Conservation (phyloP, 1,140 invertebrate species). For the Drosophila orena region DNA sequence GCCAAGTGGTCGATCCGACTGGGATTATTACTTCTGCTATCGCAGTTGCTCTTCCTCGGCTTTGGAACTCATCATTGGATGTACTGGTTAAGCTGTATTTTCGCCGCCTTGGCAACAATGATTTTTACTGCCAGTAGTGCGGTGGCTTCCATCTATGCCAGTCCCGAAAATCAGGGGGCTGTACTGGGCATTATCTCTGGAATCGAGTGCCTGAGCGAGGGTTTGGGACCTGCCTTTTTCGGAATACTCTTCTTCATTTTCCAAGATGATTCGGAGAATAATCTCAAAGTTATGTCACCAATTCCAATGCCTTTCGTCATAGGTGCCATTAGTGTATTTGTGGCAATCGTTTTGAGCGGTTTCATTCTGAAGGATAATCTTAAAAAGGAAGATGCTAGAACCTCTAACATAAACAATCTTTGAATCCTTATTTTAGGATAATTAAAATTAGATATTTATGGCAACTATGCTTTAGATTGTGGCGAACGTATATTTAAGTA, state of each 20-base stretch:
- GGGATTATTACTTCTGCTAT: conserved; percentile 97
- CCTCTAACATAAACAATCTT: not conserved
- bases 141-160: conserved; percentile 98
- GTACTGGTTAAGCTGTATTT: conserved; percentile 98
- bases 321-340: conserved; percentile 97
- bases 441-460: too few species aligned
- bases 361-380: conserved; percentile 87
- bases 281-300: conserved; percentile 85
- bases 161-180: conserved; percentile 97
- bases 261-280: conserved; percentile 96
- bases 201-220: conserved; percentile 96
- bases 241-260: conserved; percentile 99
- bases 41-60: conserved; percentile 98
- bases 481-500: not conserved
- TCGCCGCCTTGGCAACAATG: conserved; percentile 97
- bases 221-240: conserved; percentile 97
- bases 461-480: not conserved
- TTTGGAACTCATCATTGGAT: conserved; percentile 91
- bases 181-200: conserved; percentile 99
- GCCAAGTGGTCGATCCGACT: conserved; percentile 98
- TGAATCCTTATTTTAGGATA: too few species aligned
- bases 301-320: conserved; percentile 99
- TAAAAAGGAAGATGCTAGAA: not conserved
- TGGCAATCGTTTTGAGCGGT: conserved; percentile 95
- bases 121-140: conserved; percentile 99